Percentiles rank a stretch among this genome's conserved stretches.
These are phyloP conservation scores for Argyrosomus japonicus DNA, from an alignment of 2,113 vertebrate species.

Conservation along the genomic window DNA sequence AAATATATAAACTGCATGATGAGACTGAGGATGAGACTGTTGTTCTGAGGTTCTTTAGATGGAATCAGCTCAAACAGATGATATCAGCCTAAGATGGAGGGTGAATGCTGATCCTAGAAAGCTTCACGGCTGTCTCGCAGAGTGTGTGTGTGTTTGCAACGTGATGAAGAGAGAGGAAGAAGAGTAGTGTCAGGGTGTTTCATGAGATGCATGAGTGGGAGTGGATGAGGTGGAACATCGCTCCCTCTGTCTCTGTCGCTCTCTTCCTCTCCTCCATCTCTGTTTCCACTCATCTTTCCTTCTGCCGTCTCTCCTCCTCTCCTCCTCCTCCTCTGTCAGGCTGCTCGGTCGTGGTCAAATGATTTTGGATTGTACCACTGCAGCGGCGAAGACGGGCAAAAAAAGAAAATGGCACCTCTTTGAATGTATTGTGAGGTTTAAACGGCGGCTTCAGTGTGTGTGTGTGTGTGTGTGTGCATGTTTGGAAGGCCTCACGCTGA, in stretches of 20 bases:
- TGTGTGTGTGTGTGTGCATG: not conserved
- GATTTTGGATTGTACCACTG: slow-evolving; percentile 29
- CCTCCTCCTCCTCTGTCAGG: slow-evolving; percentile 18
- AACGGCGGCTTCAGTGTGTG: not conserved
- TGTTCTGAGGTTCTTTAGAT: not conserved
- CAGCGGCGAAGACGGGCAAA: slow-evolving; percentile 2
- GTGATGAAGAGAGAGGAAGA: slow-evolving; percentile 32
- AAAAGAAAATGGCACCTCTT: slow-evolving; percentile 35
- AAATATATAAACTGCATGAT: not conserved
- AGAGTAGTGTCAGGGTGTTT: slow-evolving; percentile 24
- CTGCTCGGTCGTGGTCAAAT: slow-evolving; percentile 37
- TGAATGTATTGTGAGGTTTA: slow-evolving; percentile 14
- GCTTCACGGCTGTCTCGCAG: slow-evolving; percentile 2
- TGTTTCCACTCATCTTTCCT: slow-evolving; percentile 31
- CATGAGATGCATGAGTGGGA: slow-evolving; percentile 62
- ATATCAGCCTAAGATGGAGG: slow-evolving; percentile 14
- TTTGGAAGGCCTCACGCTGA: slow-evolving; percentile 21
- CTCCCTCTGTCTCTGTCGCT: not conserved
- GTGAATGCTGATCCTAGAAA: not conserved
- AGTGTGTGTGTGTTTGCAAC: slow-evolving; percentile 22
- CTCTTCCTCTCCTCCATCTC: not conserved
- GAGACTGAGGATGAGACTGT: no score
- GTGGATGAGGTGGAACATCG: slow-evolving; percentile 67
- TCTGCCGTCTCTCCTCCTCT: slow-evolving; percentile 23
- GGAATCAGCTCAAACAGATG: not conserved